Evolutionary conservation across 1,140 invertebrate species (phyloP).

Genomic region (Dendroctonus valens): DNA sequence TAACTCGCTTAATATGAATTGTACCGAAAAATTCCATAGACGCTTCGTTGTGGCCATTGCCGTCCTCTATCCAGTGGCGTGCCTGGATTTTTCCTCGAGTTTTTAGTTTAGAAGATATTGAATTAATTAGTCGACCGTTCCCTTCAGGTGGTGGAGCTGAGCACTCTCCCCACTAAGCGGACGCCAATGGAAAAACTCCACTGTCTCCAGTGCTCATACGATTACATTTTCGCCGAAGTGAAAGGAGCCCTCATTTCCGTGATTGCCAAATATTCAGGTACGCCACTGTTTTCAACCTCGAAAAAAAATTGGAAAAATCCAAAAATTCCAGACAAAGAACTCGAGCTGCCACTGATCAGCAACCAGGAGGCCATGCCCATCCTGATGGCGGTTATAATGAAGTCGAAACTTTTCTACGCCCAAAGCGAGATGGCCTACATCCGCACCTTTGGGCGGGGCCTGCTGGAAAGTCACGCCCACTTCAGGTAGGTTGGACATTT

Average conservation of each 20-base stretch:
- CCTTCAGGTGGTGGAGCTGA: slow-evolving; percentile 46
- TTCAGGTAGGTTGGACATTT: slow-evolving; percentile 22
- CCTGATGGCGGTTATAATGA: slow-evolving; percentile 40
- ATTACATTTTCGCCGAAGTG: slow-evolving; percentile 46
- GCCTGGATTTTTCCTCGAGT: not conserved
- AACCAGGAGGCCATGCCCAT: slow-evolving; percentile 42
- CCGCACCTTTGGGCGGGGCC: slow-evolving; percentile 34
- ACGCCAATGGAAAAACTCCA: slow-evolving; percentile 44
- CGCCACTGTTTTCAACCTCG: not conserved
- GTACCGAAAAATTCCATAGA: not conserved
- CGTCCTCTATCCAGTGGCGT: not conserved
- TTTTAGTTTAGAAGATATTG: not conserved
- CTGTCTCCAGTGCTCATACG: slow-evolving; percentile 42
- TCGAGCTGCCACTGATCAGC: slow-evolving; percentile 42
- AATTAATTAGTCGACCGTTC: not conserved
- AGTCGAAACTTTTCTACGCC: slow-evolving; percentile 42
- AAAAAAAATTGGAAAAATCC: slow-evolving; percentile 6
- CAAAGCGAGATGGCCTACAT: slow-evolving; percentile 44
- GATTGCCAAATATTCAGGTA: slow-evolving; percentile 41
- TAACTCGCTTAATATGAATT: not conserved
- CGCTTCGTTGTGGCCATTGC: not conserved
- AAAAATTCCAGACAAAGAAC: slow-evolving; percentile 38
- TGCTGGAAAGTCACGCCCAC: slow-evolving; percentile 29
- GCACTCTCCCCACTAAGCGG: slow-evolving; percentile 40
- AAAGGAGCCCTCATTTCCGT: slow-evolving; percentile 42